These are phyloP conservation scores for Cephalotes varians DNA, from an alignment of 2,888 invertebrate species.

Conservation along the genomic window DNA sequence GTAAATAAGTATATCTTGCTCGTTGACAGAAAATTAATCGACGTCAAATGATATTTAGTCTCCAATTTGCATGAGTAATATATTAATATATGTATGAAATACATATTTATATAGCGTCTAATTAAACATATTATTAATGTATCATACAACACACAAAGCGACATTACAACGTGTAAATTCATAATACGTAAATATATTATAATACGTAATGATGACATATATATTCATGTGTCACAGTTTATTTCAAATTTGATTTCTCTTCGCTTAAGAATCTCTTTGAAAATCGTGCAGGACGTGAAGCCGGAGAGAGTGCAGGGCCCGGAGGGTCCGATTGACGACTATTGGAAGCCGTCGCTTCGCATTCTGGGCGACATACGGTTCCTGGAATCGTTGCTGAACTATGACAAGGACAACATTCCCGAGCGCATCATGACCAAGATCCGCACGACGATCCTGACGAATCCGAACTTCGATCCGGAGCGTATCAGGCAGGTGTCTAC, in stretches of 20 bases:
- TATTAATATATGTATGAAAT: not conserved
- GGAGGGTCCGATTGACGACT: constrained; percentile 93
- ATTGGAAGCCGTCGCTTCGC: constrained; percentile 96
- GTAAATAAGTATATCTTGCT: not conserved
- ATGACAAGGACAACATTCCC: constrained; percentile 97
- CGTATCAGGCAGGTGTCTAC: constrained; percentile 95
- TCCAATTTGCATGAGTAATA: not conserved
- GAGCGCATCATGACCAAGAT: constrained; percentile 94
- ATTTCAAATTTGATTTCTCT: not conserved
- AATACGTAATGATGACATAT: not conserved
- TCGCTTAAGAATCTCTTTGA: not conserved
- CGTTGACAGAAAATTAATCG: not conserved
- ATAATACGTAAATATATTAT: not conserved
- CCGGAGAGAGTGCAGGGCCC: constrained; percentile 95
- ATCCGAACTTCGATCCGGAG: constrained; percentile 96
- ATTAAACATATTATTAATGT: not conserved
- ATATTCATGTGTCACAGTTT: not conserved
- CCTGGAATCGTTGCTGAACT: constrained; percentile 93
- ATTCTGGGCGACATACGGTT: constrained; percentile 97
- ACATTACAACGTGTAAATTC: not conserved
- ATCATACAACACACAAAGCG: not conserved
- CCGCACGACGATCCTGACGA: constrained; percentile 92
- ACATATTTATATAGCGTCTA: not conserved
- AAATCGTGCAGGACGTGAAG: constrained; percentile 90
- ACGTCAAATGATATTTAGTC: not conserved